A percentile compares a stretch with the other conserved stretches of the same genome.
Evolutionary conservation across 2,888 invertebrate genomes (phyloP).

Genomic region (Argynnis bischoffii): DNA sequence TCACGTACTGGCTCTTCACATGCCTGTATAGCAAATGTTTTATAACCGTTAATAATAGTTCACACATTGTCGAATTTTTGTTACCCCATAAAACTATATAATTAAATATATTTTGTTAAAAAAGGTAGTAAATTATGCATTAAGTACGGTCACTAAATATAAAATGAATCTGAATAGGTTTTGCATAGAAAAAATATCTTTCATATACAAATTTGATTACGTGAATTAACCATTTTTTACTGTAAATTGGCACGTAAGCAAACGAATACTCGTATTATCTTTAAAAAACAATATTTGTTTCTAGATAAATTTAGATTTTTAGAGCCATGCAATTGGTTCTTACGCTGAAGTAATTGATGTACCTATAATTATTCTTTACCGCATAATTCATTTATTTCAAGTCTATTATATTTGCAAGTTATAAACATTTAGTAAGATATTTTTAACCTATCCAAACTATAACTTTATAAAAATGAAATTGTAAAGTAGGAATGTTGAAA

Average conservation of each 20-base stretch:
- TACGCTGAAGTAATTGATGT: no score
- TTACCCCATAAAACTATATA: conserved; percentile 5
- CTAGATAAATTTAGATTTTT: no score
- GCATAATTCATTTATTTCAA: no score
- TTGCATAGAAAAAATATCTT: no score
- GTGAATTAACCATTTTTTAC: no score
- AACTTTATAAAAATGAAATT: conserved; percentile 19
- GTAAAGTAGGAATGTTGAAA: conserved; percentile 29
- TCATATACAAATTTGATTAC: no score
- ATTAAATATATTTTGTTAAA: background rate
- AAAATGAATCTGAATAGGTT: background rate
- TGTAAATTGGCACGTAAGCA: no score
- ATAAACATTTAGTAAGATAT: background rate
- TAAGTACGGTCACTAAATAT: background rate
- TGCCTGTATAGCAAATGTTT: conserved; percentile 19
- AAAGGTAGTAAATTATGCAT: conserved; percentile 1
- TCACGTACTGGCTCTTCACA: conserved; percentile 52
- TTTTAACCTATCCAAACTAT: background rate
- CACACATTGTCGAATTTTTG: conserved; percentile 16
- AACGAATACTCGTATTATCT: no score
- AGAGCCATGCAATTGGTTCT: no score
- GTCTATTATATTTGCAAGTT: no score
- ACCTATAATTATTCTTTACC: no score
- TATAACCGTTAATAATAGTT: conserved; percentile 27
- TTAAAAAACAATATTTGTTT: no score